These are phyloP conservation scores for Rotaria macrura DNA, from an alignment of 2,888 invertebrate genomes.

Conservation along the genomic window DNA sequence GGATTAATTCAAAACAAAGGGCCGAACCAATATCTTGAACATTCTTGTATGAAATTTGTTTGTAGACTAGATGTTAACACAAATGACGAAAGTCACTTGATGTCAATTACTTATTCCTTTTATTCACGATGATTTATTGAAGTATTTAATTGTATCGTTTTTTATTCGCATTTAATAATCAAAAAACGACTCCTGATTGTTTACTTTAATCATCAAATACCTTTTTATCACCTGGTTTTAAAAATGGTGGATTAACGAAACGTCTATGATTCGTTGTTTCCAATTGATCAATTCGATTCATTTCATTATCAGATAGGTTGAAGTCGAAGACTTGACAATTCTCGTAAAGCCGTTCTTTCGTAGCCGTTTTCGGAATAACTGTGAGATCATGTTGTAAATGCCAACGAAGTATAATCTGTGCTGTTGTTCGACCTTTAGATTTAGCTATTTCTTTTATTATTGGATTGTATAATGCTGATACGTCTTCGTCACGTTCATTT, in stretches of 20 bases:
- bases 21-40: no score
- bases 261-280: neutral
- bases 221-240: neutral
- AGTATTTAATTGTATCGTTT: no score
- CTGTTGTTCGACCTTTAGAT: conserved; percentile 41
- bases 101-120: no score
- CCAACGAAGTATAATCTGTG: conserved; percentile 58
- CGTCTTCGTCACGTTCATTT: neutral
- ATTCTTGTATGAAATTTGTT: no score
- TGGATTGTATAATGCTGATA: conserved; percentile 7
- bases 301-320: neutral
- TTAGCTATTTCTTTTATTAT: conserved; percentile 40
- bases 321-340: neutral
- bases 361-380: conserved; percentile 72
- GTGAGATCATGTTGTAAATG: conserved; percentile 62
- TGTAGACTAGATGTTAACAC: no score
- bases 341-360: neutral
- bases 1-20: no score
- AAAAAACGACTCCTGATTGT: no score
- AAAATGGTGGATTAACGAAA: neutral
- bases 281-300: neutral
- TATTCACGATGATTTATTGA: no score
- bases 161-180: no score
- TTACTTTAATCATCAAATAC: neutral
- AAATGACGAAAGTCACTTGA: no score